Base-by-base conservation (phyloP, 2,797 vertebrate species). In the Triplophysa yarkandensis region DNA sequence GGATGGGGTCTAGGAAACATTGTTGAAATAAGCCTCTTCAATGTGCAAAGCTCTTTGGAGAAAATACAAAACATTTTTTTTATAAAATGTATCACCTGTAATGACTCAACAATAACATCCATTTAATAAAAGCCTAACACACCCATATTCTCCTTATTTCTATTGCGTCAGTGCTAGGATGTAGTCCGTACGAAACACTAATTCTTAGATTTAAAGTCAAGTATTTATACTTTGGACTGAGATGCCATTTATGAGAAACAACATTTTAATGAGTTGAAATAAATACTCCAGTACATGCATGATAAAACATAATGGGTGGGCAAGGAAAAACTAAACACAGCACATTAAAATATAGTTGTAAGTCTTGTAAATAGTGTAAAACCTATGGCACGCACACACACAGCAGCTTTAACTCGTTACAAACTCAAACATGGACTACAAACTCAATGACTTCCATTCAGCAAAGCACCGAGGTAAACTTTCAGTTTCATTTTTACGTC, bases 241-340 rank as follows among this genome's bases (percentile, higher is more conserved):
- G 64, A 77, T 71, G 70, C 83, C 48, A 82, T 81, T 80, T 89
- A 87, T 93, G 91, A 93, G 92, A 95, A 96, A 95, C 92, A 95
- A 92, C 93, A 83, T 93, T 95, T 98, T 98, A 98, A 97, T 98
- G 93, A 73, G 90, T 92, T 95, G 94, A 96, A 99, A 99, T 99
- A 98, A 98, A 99, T 99, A 99, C 95, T 98, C 94, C 93, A 93
- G 94, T 97, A 98, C 95, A 98, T 97, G 96, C 95, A 97, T 92
- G 92, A 91, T 36, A 36, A 62, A 62, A 14, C 32, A 41, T 19
- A 34, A 55, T 27, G 30, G 27, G 10, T 66, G 62, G 62, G 63
- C 94, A 92, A 93, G 93, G 95, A 95, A 91, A 94, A 58, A 25
- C 21, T 62, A 55, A 23, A 73, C 23, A 50, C 54, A 68, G 72